These are phyloP conservation scores for Onychomys leucogaster DNA, from an alignment of 2,797 vertebrate genomes.

Conservation along the genomic window DNA sequence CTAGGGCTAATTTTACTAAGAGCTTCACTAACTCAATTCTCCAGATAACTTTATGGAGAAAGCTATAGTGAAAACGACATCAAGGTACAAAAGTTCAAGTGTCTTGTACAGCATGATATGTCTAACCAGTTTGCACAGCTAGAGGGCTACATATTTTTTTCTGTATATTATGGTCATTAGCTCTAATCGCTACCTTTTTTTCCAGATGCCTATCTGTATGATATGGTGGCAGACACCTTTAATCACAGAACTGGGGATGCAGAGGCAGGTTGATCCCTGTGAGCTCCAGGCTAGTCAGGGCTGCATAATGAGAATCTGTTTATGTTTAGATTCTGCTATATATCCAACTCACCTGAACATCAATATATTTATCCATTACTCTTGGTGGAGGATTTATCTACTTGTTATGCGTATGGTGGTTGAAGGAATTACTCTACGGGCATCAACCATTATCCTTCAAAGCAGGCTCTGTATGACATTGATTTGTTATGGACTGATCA, in stretches of 20 bases:
- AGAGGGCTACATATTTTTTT: neutral
- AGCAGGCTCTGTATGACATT: neutral
- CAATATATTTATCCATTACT: neutral
- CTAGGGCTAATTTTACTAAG: neutral
- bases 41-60: neutral
- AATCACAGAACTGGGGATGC: neutral
- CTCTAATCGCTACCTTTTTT: neutral
- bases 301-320: neutral
- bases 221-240: neutral
- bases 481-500: neutral
- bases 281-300: neutral
- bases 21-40: conserved; percentile 4
- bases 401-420: neutral
- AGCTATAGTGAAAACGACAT: neutral
- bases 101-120: neutral
- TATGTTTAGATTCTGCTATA: neutral
- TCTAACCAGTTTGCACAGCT: neutral
- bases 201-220: conserved; percentile 7
- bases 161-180: neutral
- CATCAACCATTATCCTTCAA: neutral
- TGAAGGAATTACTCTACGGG: neutral
- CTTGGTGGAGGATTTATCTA: conserved; percentile 32
- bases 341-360: neutral
- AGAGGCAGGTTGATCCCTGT: neutral
- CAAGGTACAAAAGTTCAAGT: neutral